Base-by-base conservation (phyloP, 2,888 invertebrate species). In the Archaeoteleia sp. region DNA sequence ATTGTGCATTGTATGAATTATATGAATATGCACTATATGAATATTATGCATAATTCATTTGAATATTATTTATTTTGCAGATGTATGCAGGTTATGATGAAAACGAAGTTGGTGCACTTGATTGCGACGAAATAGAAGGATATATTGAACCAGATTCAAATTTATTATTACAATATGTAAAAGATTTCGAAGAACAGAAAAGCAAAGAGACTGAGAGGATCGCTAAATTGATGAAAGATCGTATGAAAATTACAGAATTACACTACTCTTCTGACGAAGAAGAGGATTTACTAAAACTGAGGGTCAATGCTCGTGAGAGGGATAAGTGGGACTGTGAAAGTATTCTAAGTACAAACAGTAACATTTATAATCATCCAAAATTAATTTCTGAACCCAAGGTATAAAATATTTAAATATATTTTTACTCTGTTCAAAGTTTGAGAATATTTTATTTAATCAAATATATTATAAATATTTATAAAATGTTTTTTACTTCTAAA, bases 271-370 rank as follows among this genome's bases (percentile, higher is more conserved):
- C 42, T 10, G 51, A 65, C 2, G 63, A 63, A 9, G 87, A 90
- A 27, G 90, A 91, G 1, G 88, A 89, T 65, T 86, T 91, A 7
- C 83, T 91, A 27, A 87, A 88, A 23, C 85, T 90, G 0, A 86
- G 90, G 68, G 89, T 92, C 0, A 88, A 90, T 17, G 88, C 90
- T 48, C 87, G 88, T 0, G 89, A 90, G 71, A 89, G 88, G 74
- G 88, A 90, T 68, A 92, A 91, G 82, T 96, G 93, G 94, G 97
- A 97, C 86, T 97, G 97, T 78, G 94, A 97, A 87, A 94, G 94
- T 54, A 93, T 97, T 73, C 86, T 97, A 2, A 93, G 94, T 12
- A 96, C 95, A 0, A 95, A 95, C 83, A 96, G 96, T 4, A 97
- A 93, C 81, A 87, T 94, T 48, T 96, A 95, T 84, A 97, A 98